Conservation (phyloP, 2,888 invertebrate genomes). For the Noctua janthe region DNA sequence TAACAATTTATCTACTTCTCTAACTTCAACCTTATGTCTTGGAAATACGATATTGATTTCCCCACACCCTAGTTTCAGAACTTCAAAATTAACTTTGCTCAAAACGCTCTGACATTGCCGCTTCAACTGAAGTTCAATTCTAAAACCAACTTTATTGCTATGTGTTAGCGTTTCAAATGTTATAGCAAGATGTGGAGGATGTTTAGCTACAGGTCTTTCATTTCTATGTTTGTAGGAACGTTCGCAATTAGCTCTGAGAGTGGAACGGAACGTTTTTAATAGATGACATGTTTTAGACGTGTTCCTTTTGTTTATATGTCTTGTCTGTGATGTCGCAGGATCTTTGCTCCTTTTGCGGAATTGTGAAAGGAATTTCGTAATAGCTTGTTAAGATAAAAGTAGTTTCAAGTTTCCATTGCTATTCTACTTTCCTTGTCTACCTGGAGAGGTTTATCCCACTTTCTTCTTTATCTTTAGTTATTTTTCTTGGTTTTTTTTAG, state of each 20-base stretch:
- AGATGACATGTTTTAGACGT: conserved; percentile 65
- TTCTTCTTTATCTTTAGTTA: no score
- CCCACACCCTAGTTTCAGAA: background rate
- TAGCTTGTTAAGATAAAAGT: background rate
- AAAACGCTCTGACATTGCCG: conserved; percentile 31
- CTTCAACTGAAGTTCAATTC: conserved; percentile 19
- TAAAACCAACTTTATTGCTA: conserved; percentile 63
- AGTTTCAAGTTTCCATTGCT: background rate
- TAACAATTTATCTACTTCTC: background rate
- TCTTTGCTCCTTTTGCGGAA: conserved; percentile 41
- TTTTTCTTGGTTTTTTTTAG: background rate
- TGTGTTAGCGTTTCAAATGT: conserved; percentile 39
- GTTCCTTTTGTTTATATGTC: conserved; percentile 67
- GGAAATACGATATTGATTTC: conserved; percentile 26
- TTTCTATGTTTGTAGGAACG: conserved; percentile 79
- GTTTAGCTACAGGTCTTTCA: conserved; percentile 74
- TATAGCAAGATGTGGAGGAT: conserved; percentile 24
- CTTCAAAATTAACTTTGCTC: conserved; percentile 38
- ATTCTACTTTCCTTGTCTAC: background rate
- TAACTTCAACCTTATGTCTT: conserved; percentile 46
- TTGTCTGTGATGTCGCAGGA: conserved; percentile 42
- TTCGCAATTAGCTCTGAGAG: conserved; percentile 83
- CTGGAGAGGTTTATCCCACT: background rate
- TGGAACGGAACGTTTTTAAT: conserved; percentile 73
- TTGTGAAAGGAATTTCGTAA: background rate